Evolutionary conservation across 2,888 invertebrate genomes (phyloP).

Genomic region (Drosophila multiciliata): DNA sequence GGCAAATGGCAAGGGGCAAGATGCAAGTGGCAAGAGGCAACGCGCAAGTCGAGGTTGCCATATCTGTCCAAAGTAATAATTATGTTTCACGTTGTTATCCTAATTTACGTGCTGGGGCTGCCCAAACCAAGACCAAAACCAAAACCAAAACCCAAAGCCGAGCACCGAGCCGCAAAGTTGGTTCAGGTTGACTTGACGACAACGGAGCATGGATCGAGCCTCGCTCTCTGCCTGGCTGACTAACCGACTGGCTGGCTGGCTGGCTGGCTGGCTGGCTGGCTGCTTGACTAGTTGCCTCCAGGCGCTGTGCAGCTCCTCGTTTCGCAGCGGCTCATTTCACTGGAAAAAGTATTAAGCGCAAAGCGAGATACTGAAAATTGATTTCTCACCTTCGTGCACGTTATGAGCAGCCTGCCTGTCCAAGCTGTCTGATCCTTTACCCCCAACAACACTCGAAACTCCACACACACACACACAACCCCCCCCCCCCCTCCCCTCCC

Average conservation of each 20-base stretch:
- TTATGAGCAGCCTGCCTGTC: constrained; percentile 55
- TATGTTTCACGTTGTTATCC: constrained; percentile 84
- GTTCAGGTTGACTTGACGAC: constrained; percentile 33
- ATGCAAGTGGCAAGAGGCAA: constrained; percentile 9
- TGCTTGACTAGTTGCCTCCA: constrained; percentile 1
- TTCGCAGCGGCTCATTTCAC: constrained; percentile 71
- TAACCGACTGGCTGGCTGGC: not conserved
- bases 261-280: constrained; percentile 1
- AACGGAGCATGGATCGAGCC: constrained; percentile 24
- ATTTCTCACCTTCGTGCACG: constrained; percentile 83
- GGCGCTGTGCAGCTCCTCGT: constrained; percentile 20
- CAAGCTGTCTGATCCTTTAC: constrained; percentile 5
- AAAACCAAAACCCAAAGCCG: constrained; percentile 9
- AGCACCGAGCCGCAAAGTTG: constrained; percentile 2
- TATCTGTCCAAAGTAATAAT: constrained; percentile 82
- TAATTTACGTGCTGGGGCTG: constrained; percentile 81
- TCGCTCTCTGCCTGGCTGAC: not conserved
- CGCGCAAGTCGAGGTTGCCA: constrained; percentile 57
- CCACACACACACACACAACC: not conserved
- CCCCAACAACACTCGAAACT: not conserved
- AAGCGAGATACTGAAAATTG: constrained; percentile 83
- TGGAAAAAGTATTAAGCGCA: constrained; percentile 77
- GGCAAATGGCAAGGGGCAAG: constrained; percentile 5
- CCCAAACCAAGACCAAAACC: constrained; percentile 34
- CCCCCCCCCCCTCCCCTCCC: too few relatives aligned